phyloP scores from a whole-genome alignment of 2,888 invertebrate genomes.

The Hybos culiciformis region DNA sequence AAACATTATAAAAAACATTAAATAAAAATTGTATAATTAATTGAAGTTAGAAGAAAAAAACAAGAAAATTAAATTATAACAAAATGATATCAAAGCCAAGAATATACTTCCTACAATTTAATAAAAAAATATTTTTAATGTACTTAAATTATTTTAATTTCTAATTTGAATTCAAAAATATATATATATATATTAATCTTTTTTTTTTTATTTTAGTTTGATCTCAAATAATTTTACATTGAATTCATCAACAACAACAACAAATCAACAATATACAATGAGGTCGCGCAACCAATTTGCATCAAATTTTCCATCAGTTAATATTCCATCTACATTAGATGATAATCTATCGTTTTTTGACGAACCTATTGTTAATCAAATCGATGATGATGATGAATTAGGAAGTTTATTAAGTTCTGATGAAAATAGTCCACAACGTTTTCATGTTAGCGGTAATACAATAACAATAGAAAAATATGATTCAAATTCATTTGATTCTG shows the following conservation, averaged over 20 bases:
- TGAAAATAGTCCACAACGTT: constrained; percentile 31
- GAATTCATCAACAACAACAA: constrained; percentile 28
- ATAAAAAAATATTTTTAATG: neutral
- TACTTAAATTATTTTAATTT: constrained; percentile 1
- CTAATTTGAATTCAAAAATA: neutral
- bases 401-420: constrained; percentile 23
- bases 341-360: constrained; percentile 33
- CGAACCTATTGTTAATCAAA: constrained; percentile 19
- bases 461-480: constrained; percentile 35
- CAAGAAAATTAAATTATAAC: too few relatives aligned
- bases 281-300: constrained; percentile 6
- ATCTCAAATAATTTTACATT: constrained; percentile 42
- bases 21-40: too few relatives aligned
- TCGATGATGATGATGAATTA: constrained; percentile 19
- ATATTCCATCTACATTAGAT: constrained; percentile 21
- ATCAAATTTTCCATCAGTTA: neutral
- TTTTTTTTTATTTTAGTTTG: constrained; percentile 34
- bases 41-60: too few relatives aligned
- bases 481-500: constrained; percentile 45
- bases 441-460: constrained; percentile 17
- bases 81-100: neutral
- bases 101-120: neutral
- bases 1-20: too few relatives aligned
- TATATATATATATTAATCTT: constrained; percentile 1
- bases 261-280: neutral